These are phyloP conservation scores for Tethea ocularis DNA, from an alignment of 2,888 invertebrate genomes.

Conservation along the genomic window DNA sequence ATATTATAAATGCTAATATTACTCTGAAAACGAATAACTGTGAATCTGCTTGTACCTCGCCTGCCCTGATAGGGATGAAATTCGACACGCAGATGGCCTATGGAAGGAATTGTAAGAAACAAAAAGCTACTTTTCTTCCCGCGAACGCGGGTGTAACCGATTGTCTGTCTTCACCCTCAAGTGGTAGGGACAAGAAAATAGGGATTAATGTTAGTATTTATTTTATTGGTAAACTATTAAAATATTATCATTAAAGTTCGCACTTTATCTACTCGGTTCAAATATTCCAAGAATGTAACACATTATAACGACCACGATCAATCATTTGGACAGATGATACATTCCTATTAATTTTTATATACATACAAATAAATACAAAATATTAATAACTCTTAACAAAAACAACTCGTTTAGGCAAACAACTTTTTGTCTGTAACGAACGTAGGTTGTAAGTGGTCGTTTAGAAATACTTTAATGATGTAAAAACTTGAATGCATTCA, in stretches of 20 bases:
- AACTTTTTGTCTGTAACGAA: background rate
- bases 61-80: no score
- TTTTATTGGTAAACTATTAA: background rate
- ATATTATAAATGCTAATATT: no score
- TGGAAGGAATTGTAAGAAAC: no score
- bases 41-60: no score
- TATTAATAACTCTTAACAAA: background rate
- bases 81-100: no score
- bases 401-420: background rate
- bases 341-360: background rate
- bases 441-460: background rate
- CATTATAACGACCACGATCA: background rate
- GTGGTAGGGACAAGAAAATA: no score
- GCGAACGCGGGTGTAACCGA: no score
- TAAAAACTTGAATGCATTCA: slow-evolving; percentile 3
- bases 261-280: background rate
- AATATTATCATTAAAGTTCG: background rate
- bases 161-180: no score
- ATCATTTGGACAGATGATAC: background rate
- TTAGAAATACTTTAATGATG: slow-evolving; percentile 5
- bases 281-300: background rate
- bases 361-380: background rate
- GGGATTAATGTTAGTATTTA: no score
- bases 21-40: no score
- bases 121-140: no score